Base-by-base conservation (phyloP, 2,888 invertebrate species). In the Drosophila limbata region DNA sequence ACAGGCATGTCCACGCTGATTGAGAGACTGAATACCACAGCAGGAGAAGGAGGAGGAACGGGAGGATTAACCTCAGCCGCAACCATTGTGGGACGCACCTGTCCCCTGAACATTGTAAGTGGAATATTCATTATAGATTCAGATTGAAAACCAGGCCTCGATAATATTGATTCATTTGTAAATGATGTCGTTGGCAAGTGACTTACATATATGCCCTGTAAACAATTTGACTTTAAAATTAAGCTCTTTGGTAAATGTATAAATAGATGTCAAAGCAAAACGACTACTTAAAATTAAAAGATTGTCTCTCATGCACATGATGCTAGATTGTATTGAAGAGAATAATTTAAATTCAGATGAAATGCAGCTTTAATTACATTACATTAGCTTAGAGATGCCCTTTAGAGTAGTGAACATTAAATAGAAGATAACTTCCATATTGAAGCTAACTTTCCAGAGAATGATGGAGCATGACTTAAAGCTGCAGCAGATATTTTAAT, bases 101-200 rank as follows among this genome's bases (percentile, higher is more conserved):
- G 92, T 70, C 92, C 92, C 3, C 64, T 92, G 53, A 91, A 89
- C 68, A 90, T 92, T 64, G 92, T 92, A 88, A 92, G 92, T 92
- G 51, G 37, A 47, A 47, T 25, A 35, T 9, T 57, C 57, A 57
- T 57, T 47, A 56, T 35, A 21, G 35, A 21, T 35, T 15, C 55
- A 56, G 55, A 56, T 56, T 44, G 44, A 44, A 44, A 35, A 15
- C 19, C 21, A 44, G 21, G 44, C 44, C 44, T 44, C 8, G 10
- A 21, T 15, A 15, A 45, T 35, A 44, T 56, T 44, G 55, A 56
- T 44, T 33, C n/a, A 44, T 35, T 21, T 19, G 19, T 11, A 4
- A 55, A 33, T 21, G 44, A 33, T 8, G 19, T 2, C 9, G 15
- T 4, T 40, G 19, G 3, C 13, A 40, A 31, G 13, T 15, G 17